phyloP scores from a whole-genome alignment of 1,140 invertebrate species.

The Ptiloglossa arizonensis region DNA sequence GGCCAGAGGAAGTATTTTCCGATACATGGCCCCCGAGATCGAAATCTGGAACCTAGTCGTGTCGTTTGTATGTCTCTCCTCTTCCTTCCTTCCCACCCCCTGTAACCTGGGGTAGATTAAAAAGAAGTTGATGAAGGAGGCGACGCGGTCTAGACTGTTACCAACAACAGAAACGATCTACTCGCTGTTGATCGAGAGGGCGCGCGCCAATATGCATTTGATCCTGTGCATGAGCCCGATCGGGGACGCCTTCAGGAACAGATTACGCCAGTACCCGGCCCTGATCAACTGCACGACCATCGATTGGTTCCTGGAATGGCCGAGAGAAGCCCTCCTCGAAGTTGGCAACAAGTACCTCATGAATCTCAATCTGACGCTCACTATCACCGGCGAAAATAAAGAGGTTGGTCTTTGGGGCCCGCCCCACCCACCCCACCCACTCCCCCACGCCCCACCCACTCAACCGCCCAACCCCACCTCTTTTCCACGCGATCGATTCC shows the following conservation, averaged over 20 bases:
- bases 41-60: background rate
- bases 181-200: constrained; percentile 89
- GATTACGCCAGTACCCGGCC: constrained; percentile 92
- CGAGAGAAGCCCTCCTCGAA: constrained; percentile 91
- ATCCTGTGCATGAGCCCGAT: constrained; percentile 93
- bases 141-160: constrained; percentile 85
- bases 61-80: background rate
- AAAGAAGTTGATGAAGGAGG: constrained; percentile 85
- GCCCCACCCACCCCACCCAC: constrained; percentile 4
- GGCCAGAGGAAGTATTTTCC: background rate
- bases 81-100: background rate
- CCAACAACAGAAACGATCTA: constrained; percentile 87
- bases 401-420: constrained; percentile 62
- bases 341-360: constrained; percentile 88
- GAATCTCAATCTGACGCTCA: constrained; percentile 85
- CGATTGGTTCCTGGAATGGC: constrained; percentile 95
- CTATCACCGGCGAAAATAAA: constrained; percentile 84
- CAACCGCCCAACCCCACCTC: background rate
- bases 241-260: constrained; percentile 89
- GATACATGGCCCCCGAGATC: background rate
- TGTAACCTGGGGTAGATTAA: constrained; percentile 84
- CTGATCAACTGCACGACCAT: constrained; percentile 93
- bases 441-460: background rate
- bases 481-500: constrained; percentile 62
- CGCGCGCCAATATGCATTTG: constrained; percentile 90